Percentiles rank a stretch among this genome's conserved stretches.
These are phyloP conservation scores for Caenorhabditis sp. DNA, from an alignment of 2,888 invertebrate genomes.

Conservation along the genomic window DNA sequence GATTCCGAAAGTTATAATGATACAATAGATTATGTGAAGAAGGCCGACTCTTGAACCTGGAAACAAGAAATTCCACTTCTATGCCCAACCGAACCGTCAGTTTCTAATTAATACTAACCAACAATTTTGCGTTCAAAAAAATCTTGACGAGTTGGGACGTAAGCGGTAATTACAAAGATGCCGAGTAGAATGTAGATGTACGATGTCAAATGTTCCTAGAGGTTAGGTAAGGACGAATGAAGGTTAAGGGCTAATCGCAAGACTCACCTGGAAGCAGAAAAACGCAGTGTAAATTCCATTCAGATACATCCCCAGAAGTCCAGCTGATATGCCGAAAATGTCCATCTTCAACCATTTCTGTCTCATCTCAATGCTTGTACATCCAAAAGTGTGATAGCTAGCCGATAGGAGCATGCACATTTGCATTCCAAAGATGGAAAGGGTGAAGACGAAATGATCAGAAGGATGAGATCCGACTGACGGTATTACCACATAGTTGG, in stretches of 20 bases:
- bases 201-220: conserved; percentile 74
- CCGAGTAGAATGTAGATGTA: conserved; percentile 75
- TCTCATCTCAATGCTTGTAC: conserved; percentile 92
- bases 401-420: conserved; percentile 94
- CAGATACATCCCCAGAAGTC: conserved; percentile 94
- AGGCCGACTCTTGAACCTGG: conserved; percentile 74
- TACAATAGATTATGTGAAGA: conserved; percentile 76
- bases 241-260: too few relatives aligned
- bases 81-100: neutral
- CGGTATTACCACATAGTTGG: conserved; percentile 86
- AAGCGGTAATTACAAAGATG: conserved; percentile 75
- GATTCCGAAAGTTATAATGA: conserved; percentile 90
- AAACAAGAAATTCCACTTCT: conserved; percentile 10
- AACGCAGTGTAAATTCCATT: conserved; percentile 97
- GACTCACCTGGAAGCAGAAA: conserved; percentile 89
- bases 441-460: conserved; percentile 92
- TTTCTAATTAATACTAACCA: conserved; percentile 26
- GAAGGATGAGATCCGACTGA: conserved; percentile 88
- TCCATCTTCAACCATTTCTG: conserved; percentile 93
- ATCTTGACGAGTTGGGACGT: conserved; percentile 73
- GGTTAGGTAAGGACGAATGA: neutral
- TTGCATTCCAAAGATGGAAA: conserved; percentile 93
- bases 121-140: conserved; percentile 67
- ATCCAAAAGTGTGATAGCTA: conserved; percentile 95
- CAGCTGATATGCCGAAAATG: conserved; percentile 94